phyloP scores from a whole-genome alignment of 37 sponge, comb jelly and placozoan genomes.

The Hexactinellida sp. region DNA sequence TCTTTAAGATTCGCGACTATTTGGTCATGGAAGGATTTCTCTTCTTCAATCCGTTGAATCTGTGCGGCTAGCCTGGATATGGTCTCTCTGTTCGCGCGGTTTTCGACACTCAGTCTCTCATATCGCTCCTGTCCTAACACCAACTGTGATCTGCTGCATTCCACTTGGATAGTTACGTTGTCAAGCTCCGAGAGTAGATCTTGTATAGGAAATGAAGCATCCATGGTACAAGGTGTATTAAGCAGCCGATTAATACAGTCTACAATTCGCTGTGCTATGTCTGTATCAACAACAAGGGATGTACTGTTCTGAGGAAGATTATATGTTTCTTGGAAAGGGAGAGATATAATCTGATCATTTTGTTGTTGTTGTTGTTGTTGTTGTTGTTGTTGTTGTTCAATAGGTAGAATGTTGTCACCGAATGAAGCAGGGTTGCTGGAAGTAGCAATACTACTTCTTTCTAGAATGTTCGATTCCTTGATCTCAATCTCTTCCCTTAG shows the following conservation, averaged over 20 bases:
- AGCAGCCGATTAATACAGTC: background rate
- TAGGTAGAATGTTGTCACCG: background rate
- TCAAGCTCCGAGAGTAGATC: background rate
- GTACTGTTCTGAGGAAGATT: background rate
- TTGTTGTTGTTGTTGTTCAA: background rate
- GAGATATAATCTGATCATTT: background rate
- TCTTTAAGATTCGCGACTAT: background rate
- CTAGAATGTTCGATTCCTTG: background rate
- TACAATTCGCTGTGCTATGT: background rate
- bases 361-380: background rate
- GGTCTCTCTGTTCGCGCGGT: background rate
- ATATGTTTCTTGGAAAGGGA: background rate
- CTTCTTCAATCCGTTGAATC: background rate
- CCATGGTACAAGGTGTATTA: background rate
- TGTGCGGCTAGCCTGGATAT: background rate
- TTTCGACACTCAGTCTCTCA: slow-evolving; percentile 6
- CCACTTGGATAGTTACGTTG: background rate
- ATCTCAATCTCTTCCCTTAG: background rate
- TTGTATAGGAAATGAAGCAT: background rate
- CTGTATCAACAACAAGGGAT: background rate
- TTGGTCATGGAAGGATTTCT: background rate
- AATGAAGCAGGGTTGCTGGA: background rate
- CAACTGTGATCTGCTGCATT: background rate
- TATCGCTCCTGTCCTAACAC: background rate
- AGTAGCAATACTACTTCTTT: background rate